A percentile compares a stretch with the other conserved stretches of the same genome.
phyloP scores from a whole-genome alignment of 2,888 invertebrate genomes.

The Sarcophaga caerulescens region DNA sequence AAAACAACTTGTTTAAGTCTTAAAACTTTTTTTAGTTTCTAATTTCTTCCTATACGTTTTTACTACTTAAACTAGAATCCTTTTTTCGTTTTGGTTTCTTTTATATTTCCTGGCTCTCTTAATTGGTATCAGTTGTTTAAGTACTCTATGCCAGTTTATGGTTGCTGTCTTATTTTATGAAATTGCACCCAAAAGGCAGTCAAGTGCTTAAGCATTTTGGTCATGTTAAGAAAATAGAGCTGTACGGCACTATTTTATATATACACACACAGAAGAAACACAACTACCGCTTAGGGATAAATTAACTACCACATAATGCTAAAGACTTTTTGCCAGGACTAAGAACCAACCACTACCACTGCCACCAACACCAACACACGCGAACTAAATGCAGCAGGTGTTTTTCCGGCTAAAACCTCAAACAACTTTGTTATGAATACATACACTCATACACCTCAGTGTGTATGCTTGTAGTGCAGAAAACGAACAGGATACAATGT shows the following conservation, averaged over 20 bases:
- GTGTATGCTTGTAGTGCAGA: not conserved
- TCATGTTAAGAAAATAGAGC: constrained; percentile 13
- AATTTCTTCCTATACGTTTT: not conserved
- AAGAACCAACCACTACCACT: constrained; percentile 7
- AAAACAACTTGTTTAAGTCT: not conserved
- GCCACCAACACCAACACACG: not conserved
- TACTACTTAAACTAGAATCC: not conserved
- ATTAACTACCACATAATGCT: constrained; percentile 62
- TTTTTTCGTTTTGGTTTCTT: constrained; percentile 17
- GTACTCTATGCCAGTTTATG: constrained; percentile 27
- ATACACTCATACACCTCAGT: not conserved
- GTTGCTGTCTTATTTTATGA: constrained; percentile 60
- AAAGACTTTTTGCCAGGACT: constrained; percentile 33
- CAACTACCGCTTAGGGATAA: constrained; percentile 66
- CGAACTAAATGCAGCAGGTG: constrained; percentile 63
- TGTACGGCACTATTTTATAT: too few relatives aligned
- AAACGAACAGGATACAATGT: constrained; percentile 53
- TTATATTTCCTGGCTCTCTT: constrained; percentile 72
- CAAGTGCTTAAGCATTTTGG: constrained; percentile 53
- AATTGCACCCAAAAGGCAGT: constrained; percentile 78
- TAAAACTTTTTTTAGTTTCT: not conserved
- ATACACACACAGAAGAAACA: not conserved
- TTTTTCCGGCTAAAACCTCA: constrained; percentile 37
- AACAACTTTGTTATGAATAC: not conserved
- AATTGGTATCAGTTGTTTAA: constrained; percentile 77